Base-by-base conservation (phyloP, 2,113 vertebrate genomes). In the Nibea coibor region DNA sequence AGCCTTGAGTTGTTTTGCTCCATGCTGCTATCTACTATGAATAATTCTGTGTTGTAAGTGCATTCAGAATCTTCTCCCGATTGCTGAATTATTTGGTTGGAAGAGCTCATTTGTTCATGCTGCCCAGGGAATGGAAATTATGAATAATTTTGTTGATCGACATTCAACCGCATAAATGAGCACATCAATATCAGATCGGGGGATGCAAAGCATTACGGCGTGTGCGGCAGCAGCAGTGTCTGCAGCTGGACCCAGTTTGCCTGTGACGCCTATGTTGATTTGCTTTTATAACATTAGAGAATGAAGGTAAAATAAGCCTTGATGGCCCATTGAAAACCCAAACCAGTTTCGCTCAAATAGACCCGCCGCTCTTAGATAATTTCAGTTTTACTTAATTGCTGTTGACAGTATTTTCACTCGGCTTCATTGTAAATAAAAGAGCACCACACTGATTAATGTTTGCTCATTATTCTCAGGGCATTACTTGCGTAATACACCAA, bases 51-150 rank as follows among this genome's bases (percentile, higher is more conserved):
- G 74, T 82, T 59, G 83, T 77, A 80, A 81, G 65, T 66, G 65
- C 87, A 17, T 79, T 78, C 68, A 82, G 74, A 75, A 81, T 83
- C 75, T 66, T 68, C 39, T 24, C 61, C 59, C 50, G 42, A 54
- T 80, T 85, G 71, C 51, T 83, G 75, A 89, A 86, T 90, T 91
- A 87, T 91, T 90, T 85, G 87, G 66, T 83, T 84, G 81, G 76
- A 75, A 63, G 72, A 85, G 65, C 78, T 77, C 77, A 83, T 91
- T 92, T 89, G 80, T 88, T 87, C 72, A 86, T 56, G 6, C 53
- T 81, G 78, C 80, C 56, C 5, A 11, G 77, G 78, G 75, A 85
- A 63, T 80, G 71, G 66, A 84, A 79, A 81, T 87, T 82, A 74
- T 73, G 76, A 85, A 87, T 88, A 78, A 81, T 91, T 75, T 83